A percentile compares a stretch with the other conserved stretches of the same genome.
phyloP scores from a whole-genome alignment of 2,888 invertebrate genomes.

The Trichogramma dendrolimi region DNA sequence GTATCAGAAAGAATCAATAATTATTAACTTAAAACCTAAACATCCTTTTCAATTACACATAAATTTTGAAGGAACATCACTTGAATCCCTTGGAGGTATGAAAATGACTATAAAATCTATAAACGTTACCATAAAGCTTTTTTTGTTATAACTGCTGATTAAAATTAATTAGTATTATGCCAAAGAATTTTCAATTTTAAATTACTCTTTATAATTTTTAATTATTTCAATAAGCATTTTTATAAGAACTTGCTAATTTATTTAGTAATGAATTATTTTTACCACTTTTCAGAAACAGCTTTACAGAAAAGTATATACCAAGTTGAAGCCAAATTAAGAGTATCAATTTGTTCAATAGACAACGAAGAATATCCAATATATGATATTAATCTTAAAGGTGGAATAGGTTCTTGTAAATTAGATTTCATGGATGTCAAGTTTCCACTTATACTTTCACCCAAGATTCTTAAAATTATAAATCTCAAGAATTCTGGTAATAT shows the following conservation, averaged over 20 bases:
- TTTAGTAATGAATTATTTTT: slow-evolving; percentile 8
- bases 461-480: slow-evolving; percentile 36
- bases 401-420: slow-evolving; percentile 36
- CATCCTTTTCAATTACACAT: slow-evolving; percentile 33
- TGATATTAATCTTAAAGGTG: slow-evolving; percentile 38
- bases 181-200: slow-evolving; percentile 4
- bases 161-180: too few species aligned
- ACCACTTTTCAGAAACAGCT: slow-evolving; percentile 9
- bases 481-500: slow-evolving; percentile 40
- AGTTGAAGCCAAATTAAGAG: slow-evolving; percentile 17
- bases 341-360: slow-evolving; percentile 26
- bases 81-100: slow-evolving; percentile 31
- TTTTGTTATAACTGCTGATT: too few species aligned
- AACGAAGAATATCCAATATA: slow-evolving; percentile 35
- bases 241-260: slow-evolving; percentile 3
- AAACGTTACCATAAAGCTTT: not conserved
- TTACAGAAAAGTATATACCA: slow-evolving; percentile 23
- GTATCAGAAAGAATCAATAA: slow-evolving; percentile 26
- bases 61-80: slow-evolving; percentile 35
- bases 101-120: not conserved
- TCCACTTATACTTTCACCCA: slow-evolving; percentile 36
- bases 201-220: not conserved
- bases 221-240: slow-evolving; percentile 3
- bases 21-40: slow-evolving; percentile 30
- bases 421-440: slow-evolving; percentile 37